A percentile compares a stretch with the other conserved stretches of the same genome.
phyloP scores from a whole-genome alignment of 1,140 invertebrate species.

The Anastatus disparis region DNA sequence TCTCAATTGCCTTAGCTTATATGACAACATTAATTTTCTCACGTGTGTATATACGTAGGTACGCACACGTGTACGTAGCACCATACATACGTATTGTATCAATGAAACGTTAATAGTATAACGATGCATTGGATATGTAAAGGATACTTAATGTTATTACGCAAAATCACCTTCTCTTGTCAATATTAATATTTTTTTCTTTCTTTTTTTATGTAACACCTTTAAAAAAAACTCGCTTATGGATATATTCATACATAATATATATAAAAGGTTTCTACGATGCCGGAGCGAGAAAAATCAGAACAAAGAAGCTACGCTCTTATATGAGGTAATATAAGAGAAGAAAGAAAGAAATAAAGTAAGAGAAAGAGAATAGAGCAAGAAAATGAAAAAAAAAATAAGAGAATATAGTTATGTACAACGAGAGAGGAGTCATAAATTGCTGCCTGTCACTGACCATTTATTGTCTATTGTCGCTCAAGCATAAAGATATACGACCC shows the following conservation, averaged over 20 bases:
- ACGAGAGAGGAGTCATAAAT: slow-evolving; percentile 23
- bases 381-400: background rate
- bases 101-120: slow-evolving; percentile 14
- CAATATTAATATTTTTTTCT: no score
- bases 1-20: background rate
- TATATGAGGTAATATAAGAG: slow-evolving; percentile 28
- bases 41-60: background rate
- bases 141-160: no score
- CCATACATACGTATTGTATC: no score
- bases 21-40: slow-evolving; percentile 3
- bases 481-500: slow-evolving; percentile 32
- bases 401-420: no score
- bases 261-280: no score
- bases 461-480: slow-evolving; percentile 40
- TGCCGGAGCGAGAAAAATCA: background rate
- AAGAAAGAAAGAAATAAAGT: no score
- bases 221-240: no score
- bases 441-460: slow-evolving; percentile 33
- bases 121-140: slow-evolving; percentile 2
- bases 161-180: no score
- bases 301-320: slow-evolving; percentile 34
- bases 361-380: no score
- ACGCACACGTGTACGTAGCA: background rate
- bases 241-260: no score
- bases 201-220: no score